phyloP scores from a whole-genome alignment of 2,888 invertebrate species.

The Diarsia rubi region DNA sequence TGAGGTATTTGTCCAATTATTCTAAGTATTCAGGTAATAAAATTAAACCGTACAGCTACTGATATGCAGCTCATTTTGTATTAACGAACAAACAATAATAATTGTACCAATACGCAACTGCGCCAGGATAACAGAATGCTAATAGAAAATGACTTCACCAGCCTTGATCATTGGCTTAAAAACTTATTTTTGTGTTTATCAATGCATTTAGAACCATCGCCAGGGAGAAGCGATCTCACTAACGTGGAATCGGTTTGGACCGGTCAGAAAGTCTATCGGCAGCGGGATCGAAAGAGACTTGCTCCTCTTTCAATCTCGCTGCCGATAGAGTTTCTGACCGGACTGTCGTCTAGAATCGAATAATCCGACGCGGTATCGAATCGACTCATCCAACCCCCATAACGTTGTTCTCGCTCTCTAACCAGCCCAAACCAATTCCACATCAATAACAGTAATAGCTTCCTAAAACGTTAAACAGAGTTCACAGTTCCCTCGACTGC shows the following conservation, averaged over 20 bases:
- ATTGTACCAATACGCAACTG: slow-evolving; percentile 7
- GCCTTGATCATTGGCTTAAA: background rate
- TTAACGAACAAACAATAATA: background rate
- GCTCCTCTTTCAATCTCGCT: no score
- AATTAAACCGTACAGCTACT: background rate
- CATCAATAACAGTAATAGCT: background rate
- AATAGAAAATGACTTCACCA: slow-evolving; percentile 7
- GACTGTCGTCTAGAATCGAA: background rate
- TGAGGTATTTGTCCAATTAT: background rate
- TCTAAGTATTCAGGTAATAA: background rate
- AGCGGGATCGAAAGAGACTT: no score
- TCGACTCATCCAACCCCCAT: background rate
- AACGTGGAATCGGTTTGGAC: background rate
- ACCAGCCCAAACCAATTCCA: background rate
- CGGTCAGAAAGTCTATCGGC: background rate
- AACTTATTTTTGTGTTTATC: background rate
- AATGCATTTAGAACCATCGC: background rate
- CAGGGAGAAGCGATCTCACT: background rate
- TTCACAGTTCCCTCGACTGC: slow-evolving; percentile 10
- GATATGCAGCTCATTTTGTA: background rate
- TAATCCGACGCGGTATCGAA: background rate
- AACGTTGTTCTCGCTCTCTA: background rate
- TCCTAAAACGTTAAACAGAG: slow-evolving; percentile 8
- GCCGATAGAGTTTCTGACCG: no score
- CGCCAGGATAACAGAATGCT: background rate